Base-by-base conservation (phyloP, 2,797 vertebrate species). In the Myotis daubentonii region DNA sequence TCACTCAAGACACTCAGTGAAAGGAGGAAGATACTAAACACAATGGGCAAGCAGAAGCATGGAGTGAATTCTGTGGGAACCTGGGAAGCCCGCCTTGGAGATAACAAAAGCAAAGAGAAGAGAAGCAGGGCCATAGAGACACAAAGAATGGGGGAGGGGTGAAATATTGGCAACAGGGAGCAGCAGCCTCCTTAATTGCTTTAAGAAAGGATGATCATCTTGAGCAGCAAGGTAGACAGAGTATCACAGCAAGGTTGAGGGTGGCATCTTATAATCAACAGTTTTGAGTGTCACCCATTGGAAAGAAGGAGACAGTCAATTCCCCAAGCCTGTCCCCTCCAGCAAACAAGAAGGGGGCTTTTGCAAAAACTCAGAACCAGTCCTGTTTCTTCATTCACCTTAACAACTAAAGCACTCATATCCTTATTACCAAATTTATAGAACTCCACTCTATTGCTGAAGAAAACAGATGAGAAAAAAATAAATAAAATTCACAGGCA, bases 401-500 rank as follows among this genome's bases (percentile, higher is more conserved):
- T 81, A 91, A 87, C 17, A 72, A 89, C 47, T 30, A 82, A 82
- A 75, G 51, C 36, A 62, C 10, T 71, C 74, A 47, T 82, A 5
- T 87, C 81, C 55, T 72, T 87, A 80, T 88, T 68, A 49, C 23
- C 47, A 72, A 86, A 91, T 91, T 86, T 84, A 83, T 55, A 75
- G 71, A 90, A 87, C 86, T 57, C 36, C 38, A 93, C 66, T 49
- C 71, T 53, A 9, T 33, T 92, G 20, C 28, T 85, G 33, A 89
- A 78, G 53, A 91, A 86, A 92, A 90, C 30, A 95, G 71, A 91
- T 36, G 57, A 55, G 65, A 44, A 85, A 33, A 85, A 10, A 87
- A 33, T 12, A 5, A 57, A 36, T 20, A 22, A 68, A 68, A 53
- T 47, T 74, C 33, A 49, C 47, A 30, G 17, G 36, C 55, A 62